A percentile compares a stretch with the other conserved stretches of the same genome.
phyloP scores from a whole-genome alignment of 2,888 invertebrate species.

The Odiellus spinosus region DNA sequence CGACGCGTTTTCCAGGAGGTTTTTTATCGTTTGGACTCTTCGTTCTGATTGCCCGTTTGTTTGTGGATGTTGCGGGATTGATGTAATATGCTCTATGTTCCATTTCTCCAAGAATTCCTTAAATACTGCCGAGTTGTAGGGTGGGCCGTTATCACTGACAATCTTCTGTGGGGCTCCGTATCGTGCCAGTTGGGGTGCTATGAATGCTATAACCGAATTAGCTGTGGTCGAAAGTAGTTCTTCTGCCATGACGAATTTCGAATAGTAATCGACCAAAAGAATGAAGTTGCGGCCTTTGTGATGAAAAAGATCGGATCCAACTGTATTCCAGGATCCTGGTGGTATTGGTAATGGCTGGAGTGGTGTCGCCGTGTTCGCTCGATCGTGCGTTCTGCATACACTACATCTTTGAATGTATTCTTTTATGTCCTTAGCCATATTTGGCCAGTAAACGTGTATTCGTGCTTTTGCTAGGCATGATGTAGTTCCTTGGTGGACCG shows the following conservation, averaged over 20 bases:
- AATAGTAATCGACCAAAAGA: slow-evolving; percentile 6
- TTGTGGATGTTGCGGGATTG: slow-evolving; percentile 1
- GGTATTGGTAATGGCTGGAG: neutral
- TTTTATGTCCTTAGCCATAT: slow-evolving; percentile 1
- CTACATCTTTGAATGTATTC: neutral
- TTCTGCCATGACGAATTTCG: slow-evolving; percentile 4
- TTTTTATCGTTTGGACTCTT: slow-evolving; percentile 2
- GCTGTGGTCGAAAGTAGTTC: neutral
- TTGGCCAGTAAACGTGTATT: slow-evolving; percentile 6
- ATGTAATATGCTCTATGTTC: slow-evolving; percentile 1
- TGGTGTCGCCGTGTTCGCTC: slow-evolving; percentile 1
- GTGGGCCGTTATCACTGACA: slow-evolving; percentile 1
- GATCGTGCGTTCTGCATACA: slow-evolving; percentile 2
- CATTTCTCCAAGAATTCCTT: neutral
- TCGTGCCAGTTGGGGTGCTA: slow-evolving; percentile 3
- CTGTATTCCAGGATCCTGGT: slow-evolving; percentile 4
- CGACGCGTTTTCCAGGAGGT: slow-evolving; percentile 1
- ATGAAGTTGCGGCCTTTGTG: neutral
- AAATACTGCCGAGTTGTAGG: slow-evolving; percentile 1
- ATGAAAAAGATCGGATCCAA: slow-evolving; percentile 3
- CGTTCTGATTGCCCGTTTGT: slow-evolving; percentile 3
- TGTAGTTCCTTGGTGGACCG: slow-evolving; percentile 2
- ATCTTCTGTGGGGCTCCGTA: slow-evolving; percentile 2
- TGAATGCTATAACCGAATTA: slow-evolving; percentile 1
- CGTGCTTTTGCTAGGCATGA: slow-evolving; percentile 4